Percentiles rank a stretch among this genome's conserved stretches.
phyloP scores from a whole-genome alignment of 1,140 invertebrate species.

The Drosophila watanabei region DNA sequence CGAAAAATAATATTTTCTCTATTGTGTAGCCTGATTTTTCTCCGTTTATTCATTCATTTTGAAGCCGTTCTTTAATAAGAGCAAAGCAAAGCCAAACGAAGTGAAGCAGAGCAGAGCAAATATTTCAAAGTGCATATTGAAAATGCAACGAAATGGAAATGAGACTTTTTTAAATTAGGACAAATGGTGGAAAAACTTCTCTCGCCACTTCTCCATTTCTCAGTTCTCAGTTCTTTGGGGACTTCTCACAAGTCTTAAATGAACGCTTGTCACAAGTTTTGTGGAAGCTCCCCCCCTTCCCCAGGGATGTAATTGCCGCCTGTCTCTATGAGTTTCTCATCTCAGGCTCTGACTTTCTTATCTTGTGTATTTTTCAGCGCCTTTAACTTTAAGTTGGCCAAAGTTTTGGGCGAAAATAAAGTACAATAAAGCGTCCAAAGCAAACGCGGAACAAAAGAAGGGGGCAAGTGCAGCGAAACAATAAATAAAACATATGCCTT shows the following conservation, averaged over 20 bases:
- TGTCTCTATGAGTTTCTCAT: constrained; percentile 13
- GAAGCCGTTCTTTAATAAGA: constrained; percentile 2
- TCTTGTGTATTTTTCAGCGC: constrained; percentile 14
- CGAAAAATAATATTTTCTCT: neutral
- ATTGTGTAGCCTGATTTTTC: neutral
- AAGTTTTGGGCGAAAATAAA: constrained; percentile 30
- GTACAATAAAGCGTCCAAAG: constrained; percentile 49
- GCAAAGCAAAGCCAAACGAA: constrained; percentile 20
- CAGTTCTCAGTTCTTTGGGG: neutral
- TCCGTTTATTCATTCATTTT: constrained; percentile 12
- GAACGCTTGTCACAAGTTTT: constrained; percentile 10
- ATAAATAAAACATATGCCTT: constrained; percentile 63
- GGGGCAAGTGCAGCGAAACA: constrained; percentile 35
- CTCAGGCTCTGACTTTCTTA: constrained; percentile 8
- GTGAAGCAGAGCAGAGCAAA: constrained; percentile 31
- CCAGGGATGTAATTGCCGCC: constrained; percentile 21
- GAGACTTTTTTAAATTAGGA: constrained; percentile 35
- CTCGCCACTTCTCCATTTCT: neutral
- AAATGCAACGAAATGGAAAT: constrained; percentile 58
- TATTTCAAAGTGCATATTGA: constrained; percentile 40
- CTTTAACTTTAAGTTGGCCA: constrained; percentile 32
- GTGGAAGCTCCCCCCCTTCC: neutral
- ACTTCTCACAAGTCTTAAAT: constrained; percentile 2
- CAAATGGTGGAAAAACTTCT: constrained; percentile 20
- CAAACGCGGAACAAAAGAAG: constrained; percentile 24